Percentiles rank a stretch among this genome's conserved stretches.
Conservation (phyloP, 2,888 invertebrate species). For the Meliscaeva auricollis region DNA sequence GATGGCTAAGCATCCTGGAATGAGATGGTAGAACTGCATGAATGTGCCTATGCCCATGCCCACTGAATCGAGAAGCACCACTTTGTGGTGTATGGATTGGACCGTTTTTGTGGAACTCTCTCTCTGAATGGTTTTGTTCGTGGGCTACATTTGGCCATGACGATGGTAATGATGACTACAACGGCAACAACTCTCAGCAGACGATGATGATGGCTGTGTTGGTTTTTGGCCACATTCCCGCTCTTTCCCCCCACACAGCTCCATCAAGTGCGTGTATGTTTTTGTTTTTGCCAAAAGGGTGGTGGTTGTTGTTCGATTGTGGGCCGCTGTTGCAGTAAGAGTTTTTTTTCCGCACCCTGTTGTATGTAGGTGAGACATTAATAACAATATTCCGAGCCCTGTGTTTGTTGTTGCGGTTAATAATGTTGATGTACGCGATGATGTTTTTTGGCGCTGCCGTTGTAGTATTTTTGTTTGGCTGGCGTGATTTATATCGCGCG, state of each 20-base stretch:
- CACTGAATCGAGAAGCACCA: conserved; percentile 38
- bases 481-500: conserved; percentile 70
- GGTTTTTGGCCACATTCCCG: conserved; percentile 36
- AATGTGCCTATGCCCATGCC: conserved; percentile 27
- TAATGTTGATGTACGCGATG: conserved; percentile 76
- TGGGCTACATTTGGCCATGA: conserved; percentile 73
- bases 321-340: conserved; percentile 54
- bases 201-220: conserved; percentile 33
- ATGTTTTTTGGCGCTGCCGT: conserved; percentile 76
- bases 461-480: conserved; percentile 69
- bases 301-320: conserved; percentile 58
- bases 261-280: conserved; percentile 56
- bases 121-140: conserved; percentile 58
- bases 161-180: conserved; percentile 68
- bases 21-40: conserved; percentile 38
- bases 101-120: conserved; percentile 57
- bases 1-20: conserved; percentile 58
- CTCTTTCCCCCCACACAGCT: background rate
- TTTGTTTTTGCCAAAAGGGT: conserved; percentile 61
- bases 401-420: conserved; percentile 70
- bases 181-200: conserved; percentile 40
- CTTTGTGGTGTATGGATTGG: conserved; percentile 68
- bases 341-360: conserved; percentile 72
- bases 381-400: conserved; percentile 69
- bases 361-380: conserved; percentile 76